These are phyloP conservation scores for Pristis pectinata DNA, from an alignment of 2,797 vertebrate genomes.

Conservation along the genomic window DNA sequence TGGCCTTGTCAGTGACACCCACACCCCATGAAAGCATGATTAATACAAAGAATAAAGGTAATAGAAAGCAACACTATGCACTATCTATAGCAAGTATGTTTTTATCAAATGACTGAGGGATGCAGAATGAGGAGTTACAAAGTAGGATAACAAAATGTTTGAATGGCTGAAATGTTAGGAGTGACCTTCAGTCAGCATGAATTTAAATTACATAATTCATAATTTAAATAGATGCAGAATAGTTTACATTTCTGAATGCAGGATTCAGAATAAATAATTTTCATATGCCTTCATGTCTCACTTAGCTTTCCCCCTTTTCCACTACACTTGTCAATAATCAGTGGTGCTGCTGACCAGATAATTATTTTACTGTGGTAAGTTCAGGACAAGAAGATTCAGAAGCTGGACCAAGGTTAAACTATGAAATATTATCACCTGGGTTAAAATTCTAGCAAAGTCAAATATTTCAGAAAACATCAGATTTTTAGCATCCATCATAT, in stretches of 20 bases:
- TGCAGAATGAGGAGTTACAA: not conserved
- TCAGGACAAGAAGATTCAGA: not conserved
- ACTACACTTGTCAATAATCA: too few species aligned
- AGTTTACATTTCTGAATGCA: not conserved
- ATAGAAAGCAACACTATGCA: not conserved
- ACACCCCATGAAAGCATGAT: too few species aligned
- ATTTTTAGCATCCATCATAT: not conserved
- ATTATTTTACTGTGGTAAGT: not conserved
- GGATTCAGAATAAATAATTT: not conserved
- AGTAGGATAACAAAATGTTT: not conserved
- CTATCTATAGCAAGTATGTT: not conserved
- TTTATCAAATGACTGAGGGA: not conserved
- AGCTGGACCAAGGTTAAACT: not conserved
- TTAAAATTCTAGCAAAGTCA: not conserved
- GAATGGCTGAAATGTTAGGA: not conserved
- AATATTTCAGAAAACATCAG: not conserved
- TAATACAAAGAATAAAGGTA: too few species aligned
- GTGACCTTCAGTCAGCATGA: not conserved
- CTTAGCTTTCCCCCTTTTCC: not conserved
- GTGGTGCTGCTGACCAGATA: not conserved
- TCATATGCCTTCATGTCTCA: not conserved
- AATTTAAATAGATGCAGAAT: not conserved
- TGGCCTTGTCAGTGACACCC: too few species aligned
- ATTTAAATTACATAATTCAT: too few species aligned
- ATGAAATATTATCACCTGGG: not conserved